These are phyloP conservation scores for Tuberolachnus salignus DNA, from an alignment of 2,888 invertebrate genomes.

Conservation along the genomic window DNA sequence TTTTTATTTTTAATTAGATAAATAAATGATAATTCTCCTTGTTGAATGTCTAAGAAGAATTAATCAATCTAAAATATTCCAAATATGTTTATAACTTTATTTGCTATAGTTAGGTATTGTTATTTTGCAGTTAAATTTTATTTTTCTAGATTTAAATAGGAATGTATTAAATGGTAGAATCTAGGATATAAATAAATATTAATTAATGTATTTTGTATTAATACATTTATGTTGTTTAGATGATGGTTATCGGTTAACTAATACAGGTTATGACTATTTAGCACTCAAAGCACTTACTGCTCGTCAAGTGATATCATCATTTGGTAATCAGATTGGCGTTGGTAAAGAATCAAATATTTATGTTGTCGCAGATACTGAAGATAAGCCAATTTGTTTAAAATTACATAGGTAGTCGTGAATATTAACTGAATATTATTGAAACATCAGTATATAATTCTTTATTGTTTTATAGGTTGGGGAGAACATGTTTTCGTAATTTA, in stretches of 20 bases:
- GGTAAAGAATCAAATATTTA: conserved; percentile 99
- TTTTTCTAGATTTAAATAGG: too few species aligned
- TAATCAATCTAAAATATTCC: too few species aligned
- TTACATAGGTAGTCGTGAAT: conserved; percentile 72
- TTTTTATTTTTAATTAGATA: too few species aligned
- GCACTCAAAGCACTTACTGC: conserved; percentile 87
- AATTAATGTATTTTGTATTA: not conserved
- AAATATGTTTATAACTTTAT: too few species aligned
- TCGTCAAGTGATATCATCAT: conserved; percentile 78
- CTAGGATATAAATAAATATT: too few species aligned
- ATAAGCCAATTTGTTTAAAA: conserved; percentile 84
- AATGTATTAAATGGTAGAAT: too few species aligned
- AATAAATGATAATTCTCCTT: too few species aligned
- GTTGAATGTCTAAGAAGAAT: too few species aligned
- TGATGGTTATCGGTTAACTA: conserved; percentile 95
- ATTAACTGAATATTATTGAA: conserved; percentile 4
- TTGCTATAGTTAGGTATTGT: too few species aligned
- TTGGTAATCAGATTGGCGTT: conserved; percentile 98
- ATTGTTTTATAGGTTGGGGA: conserved; percentile 73
- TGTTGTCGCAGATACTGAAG: conserved; percentile 81
- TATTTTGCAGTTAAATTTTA: too few species aligned
- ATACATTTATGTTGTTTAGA: conserved; percentile 66
- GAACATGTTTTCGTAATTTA: conserved; percentile 94
- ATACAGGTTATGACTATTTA: conserved; percentile 94
- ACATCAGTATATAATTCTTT: not conserved